phyloP scores from a whole-genome alignment of 1,140 invertebrate genomes.

The Nebria ingens region DNA sequence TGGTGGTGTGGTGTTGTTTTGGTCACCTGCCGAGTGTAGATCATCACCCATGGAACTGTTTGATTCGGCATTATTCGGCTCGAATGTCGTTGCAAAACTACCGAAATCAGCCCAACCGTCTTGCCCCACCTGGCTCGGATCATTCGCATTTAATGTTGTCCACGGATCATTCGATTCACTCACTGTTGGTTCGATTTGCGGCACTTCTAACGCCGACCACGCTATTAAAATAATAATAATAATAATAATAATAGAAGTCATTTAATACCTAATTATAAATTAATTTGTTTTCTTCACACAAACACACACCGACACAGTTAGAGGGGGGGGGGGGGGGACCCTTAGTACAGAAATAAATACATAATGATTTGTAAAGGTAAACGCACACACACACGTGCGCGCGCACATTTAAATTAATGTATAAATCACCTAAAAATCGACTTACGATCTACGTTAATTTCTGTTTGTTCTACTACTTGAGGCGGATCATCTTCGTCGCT shows the following conservation, averaged over 20 bases:
- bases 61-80: neutral
- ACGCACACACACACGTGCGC: too few species aligned
- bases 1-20: too few species aligned
- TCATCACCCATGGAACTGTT: neutral
- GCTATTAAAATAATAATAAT: neutral
- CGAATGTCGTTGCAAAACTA: neutral
- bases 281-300: neutral
- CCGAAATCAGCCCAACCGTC: conserved; percentile 6
- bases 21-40: neutral
- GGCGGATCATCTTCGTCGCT: conserved; percentile 28
- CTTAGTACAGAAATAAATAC: neutral
- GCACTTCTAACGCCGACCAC: neutral
- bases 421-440: too few species aligned
- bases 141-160: neutral
- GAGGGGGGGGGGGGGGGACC: neutral
- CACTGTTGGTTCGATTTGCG: neutral
- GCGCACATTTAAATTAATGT: too few species aligned
- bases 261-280: neutral
- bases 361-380: too few species aligned
- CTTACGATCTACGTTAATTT: conserved; percentile 31
- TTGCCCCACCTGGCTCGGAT: neutral
- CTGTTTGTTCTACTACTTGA: conserved; percentile 18
- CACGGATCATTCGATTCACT: neutral
- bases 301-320: neutral
- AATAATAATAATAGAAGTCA: neutral